Base-by-base conservation (phyloP, 2,113 vertebrate species). In the Bubo scandiacus region DNA sequence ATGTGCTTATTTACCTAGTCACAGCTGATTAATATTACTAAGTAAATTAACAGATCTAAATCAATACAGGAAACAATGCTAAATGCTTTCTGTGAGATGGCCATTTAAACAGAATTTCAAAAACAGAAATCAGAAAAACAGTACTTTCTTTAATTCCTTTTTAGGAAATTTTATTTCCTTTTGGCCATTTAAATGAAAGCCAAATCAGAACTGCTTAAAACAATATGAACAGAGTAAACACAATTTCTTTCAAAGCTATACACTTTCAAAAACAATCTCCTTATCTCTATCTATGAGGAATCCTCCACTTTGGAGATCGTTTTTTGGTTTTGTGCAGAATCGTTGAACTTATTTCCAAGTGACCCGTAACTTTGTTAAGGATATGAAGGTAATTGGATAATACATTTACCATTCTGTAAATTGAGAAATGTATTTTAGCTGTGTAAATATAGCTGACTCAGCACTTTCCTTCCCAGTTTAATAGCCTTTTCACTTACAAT, bases 331-430 rank as follows among this genome's bases (percentile, higher is more conserved):
- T 96, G 43, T 67, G 65, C 71, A 42, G 58, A 96, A 55, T 13
- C 3, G 2, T 58, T 89, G 75, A 93, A 71, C 47, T 92, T 94
- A 66, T 74, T 96, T 96, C 58, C 83, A 90, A 91, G 75, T 62
- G 91, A 96, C 63, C 63, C 75, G 38, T 85, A 96, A 96, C 67
- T 89, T 93, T 93, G 85, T 96, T 96, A 95, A 92, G 81, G 78
- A 94, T 96, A 91, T 73, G 92, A 94, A 93, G 40, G 78, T 93
- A 96, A 97, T 96, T 96, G 78, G 55, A 93, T 93, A 96, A 97
- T 84, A 63, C 47, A 86, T 68, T 97, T 92, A 96, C 61, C 38
- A 78, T 80, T 97, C 61, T 45, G 71, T 93, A 96, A 94, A 93
- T 75, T 88, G 84, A 92, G 62, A 96, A 97, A 96, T 70, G 51